phyloP scores from a whole-genome alignment of 2,113 vertebrate species.

The Thomomys bottae region DNA sequence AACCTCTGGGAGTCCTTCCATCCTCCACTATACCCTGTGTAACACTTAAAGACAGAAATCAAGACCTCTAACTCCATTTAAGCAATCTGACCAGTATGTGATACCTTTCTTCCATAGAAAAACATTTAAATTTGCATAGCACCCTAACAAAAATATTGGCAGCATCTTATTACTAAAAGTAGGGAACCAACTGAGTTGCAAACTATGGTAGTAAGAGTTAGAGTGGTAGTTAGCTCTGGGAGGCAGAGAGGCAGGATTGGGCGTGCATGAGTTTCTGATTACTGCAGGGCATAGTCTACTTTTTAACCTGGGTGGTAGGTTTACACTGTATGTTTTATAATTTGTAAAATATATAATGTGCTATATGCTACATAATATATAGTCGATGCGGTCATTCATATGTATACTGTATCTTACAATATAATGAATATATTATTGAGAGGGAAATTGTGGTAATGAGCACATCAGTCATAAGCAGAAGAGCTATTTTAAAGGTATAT shows the following conservation, averaged over 20 bases:
- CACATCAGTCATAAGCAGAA: background rate
- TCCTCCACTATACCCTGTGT: background rate
- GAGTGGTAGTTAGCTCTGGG: background rate
- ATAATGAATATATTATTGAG: constrained; percentile 25
- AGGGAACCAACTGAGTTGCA: background rate
- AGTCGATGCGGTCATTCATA: background rate
- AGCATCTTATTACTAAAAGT: background rate
- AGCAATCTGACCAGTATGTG: background rate
- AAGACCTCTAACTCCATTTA: background rate
- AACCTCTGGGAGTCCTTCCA: background rate
- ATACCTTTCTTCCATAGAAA: background rate
- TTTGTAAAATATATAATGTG: background rate
- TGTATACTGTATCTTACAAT: background rate
- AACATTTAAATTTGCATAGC: background rate
- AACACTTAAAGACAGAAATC: background rate
- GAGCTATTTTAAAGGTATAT: constrained; percentile 4
- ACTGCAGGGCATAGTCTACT: background rate
- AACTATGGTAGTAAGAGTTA: background rate
- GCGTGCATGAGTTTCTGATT: background rate
- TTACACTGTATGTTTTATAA: background rate
- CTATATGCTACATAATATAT: background rate
- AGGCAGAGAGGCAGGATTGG: background rate
- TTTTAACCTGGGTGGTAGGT: background rate
- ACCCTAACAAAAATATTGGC: constrained; percentile 2
- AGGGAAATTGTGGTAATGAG: background rate